phyloP scores from a whole-genome alignment of 2,888 invertebrate species.

The Biston stratarius region DNA sequence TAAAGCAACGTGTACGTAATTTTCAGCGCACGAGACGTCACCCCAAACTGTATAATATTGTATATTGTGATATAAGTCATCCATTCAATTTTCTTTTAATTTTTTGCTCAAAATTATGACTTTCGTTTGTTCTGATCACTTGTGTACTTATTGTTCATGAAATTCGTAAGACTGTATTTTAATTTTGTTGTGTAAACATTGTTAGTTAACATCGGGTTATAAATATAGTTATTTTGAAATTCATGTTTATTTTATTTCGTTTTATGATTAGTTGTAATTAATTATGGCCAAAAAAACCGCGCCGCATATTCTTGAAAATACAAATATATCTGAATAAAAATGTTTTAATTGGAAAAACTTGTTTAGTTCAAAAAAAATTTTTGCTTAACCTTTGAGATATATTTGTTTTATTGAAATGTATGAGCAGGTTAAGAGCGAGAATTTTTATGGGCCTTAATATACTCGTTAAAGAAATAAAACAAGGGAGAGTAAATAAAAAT shows the following conservation, averaged over 20 bases:
- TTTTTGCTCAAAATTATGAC: constrained; percentile 52
- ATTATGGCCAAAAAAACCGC: too few species aligned
- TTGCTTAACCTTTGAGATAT: too few species aligned
- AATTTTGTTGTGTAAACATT: constrained; percentile 82
- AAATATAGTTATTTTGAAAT: constrained; percentile 75
- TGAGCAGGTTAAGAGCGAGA: too few species aligned
- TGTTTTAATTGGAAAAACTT: too few species aligned
- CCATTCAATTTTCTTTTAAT: constrained; percentile 59
- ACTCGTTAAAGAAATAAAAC: constrained; percentile 57
- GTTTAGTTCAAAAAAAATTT: too few species aligned
- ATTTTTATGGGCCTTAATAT: too few species aligned
- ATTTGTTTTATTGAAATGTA: too few species aligned
- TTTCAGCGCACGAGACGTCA: constrained; percentile 58
- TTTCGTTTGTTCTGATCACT: constrained; percentile 59
- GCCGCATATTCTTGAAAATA: too few species aligned
- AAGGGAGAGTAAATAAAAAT: constrained; percentile 74
- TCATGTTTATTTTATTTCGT: constrained; percentile 32
- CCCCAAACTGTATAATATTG: constrained; percentile 61
- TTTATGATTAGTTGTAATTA: background rate
- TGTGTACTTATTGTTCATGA: constrained; percentile 84
- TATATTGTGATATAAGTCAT: constrained; percentile 79
- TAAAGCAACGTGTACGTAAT: constrained; percentile 37
- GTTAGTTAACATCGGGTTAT: constrained; percentile 82
- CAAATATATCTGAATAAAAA: too few species aligned
- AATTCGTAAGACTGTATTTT: constrained; percentile 86